Percentiles rank a stretch among this genome's conserved stretches.
Conservation (phyloP, 2,888 invertebrate genomes). For the Tanytarsus gracilentus region DNA sequence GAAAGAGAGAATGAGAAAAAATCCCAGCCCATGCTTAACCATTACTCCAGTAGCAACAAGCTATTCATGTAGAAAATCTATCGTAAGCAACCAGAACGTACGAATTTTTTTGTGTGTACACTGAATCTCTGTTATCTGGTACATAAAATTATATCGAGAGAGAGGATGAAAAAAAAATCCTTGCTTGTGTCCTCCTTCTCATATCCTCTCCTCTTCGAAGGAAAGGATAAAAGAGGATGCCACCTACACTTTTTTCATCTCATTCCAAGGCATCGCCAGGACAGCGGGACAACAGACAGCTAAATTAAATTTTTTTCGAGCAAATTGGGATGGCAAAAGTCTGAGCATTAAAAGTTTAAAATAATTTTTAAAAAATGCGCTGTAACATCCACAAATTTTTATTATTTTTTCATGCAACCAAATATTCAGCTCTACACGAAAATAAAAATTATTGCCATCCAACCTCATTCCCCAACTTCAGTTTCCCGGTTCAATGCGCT, state of each 20-base stretch:
- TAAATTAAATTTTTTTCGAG: no score
- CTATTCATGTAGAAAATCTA: constrained; percentile 5
- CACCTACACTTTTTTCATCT: no score
- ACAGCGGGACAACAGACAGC: no score
- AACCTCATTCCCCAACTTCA: neutral
- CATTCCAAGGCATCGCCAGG: no score
- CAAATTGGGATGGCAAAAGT: no score
- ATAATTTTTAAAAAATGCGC: neutral
- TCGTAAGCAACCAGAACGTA: constrained; percentile 6
- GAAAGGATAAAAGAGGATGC: constrained; percentile 11
- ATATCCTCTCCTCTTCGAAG: neutral
- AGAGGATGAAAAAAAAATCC: neutral
- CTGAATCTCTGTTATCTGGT: neutral
- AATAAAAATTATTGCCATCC: neutral
- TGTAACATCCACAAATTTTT: neutral
- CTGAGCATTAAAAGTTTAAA: no score
- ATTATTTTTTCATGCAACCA: neutral
- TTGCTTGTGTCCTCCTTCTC: neutral
- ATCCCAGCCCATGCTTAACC: neutral
- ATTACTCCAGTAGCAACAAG: neutral
- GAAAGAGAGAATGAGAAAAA: neutral
- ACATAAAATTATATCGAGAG: constrained; percentile 3
- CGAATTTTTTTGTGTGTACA: neutral
- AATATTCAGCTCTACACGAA: neutral
- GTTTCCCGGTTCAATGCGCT: constrained; percentile 1